A percentile compares a stretch with the other conserved stretches of the same genome.
Conservation (phyloP, 2,888 invertebrate genomes). For the Stictocephala bisonia region DNA sequence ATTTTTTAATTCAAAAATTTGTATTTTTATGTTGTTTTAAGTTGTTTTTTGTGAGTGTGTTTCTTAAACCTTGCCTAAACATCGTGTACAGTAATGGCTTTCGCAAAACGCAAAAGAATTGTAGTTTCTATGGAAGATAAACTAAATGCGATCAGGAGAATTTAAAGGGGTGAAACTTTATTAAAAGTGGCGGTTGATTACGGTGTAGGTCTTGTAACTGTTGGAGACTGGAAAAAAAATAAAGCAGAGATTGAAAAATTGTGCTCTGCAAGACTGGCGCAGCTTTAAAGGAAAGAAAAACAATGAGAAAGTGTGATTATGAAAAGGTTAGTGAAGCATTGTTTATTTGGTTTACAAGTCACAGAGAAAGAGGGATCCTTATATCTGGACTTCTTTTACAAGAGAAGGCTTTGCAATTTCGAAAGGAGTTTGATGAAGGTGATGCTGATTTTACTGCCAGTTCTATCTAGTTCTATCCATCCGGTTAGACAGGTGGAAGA, state of each 20-base stretch:
- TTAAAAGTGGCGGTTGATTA: no score
- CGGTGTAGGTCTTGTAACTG: no score
- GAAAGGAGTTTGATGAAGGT: slow-evolving; percentile 30
- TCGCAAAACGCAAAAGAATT: no score
- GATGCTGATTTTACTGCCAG: slow-evolving; percentile 39
- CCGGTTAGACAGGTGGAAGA: slow-evolving; percentile 44
- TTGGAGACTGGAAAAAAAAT: no score
- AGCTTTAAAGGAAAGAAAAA: slow-evolving; percentile 14
- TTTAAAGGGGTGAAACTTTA: no score
- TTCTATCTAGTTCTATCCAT: slow-evolving; percentile 31
- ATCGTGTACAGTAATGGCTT: no score
- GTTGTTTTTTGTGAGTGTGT: no score
- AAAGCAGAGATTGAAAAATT: slow-evolving; percentile 30
- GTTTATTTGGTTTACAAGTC: slow-evolving; percentile 15
- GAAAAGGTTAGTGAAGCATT: slow-evolving; percentile 38
- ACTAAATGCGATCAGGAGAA: no score
- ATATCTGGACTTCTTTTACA: slow-evolving; percentile 32
- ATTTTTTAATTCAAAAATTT: no score
- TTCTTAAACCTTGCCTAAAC: no score
- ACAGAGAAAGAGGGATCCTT: slow-evolving; percentile 14
- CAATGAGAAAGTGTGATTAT: slow-evolving; percentile 39
- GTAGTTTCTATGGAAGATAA: no score
- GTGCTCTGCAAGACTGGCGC: slow-evolving; percentile 13
- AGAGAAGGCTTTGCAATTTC: slow-evolving; percentile 25
- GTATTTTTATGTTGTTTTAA: no score